Evolutionary conservation across 1,140 invertebrate genomes (phyloP).

Genomic region (Drosophila auraria): DNA sequence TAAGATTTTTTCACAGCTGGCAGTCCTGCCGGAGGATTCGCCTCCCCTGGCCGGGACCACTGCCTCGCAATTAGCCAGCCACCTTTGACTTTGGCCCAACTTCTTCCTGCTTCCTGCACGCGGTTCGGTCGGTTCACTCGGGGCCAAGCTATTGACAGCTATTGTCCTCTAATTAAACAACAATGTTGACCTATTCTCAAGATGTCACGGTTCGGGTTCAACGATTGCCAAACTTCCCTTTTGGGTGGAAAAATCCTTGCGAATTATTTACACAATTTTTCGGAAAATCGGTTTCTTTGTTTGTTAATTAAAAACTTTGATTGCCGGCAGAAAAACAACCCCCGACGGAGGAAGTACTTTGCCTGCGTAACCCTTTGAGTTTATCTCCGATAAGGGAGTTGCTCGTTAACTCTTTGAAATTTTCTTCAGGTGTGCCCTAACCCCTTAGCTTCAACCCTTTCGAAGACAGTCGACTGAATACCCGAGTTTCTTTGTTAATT

Average conservation of each 20-base stretch:
- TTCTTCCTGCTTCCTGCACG: conserved; percentile 7
- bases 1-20: conserved; percentile 78
- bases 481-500: conserved; percentile 3
- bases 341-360: conserved; percentile 2
- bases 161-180: conserved; percentile 81
- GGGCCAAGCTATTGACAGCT: conserved; percentile 70
- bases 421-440: conserved; percentile 15
- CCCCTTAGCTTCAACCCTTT: conserved; percentile 29
- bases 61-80: conserved; percentile 44
- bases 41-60: neutral
- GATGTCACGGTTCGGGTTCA: conserved; percentile 70
- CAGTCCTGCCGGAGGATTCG: conserved; percentile 13
- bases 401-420: conserved; percentile 52
- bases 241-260: conserved; percentile 35
- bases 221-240: conserved; percentile 24
- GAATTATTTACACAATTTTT: conserved; percentile 32
- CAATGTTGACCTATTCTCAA: conserved; percentile 79
- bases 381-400: conserved; percentile 2
- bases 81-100: conserved; percentile 46
- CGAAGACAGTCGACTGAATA: conserved; percentile 3
- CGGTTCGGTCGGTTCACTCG: neutral
- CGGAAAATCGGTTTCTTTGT: conserved; percentile 60
- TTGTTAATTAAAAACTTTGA: conserved; percentile 72
- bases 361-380: conserved; percentile 36
- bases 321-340: conserved; percentile 36